Conservation (phyloP, 2,888 invertebrate species). For the Syritta pipiens region DNA sequence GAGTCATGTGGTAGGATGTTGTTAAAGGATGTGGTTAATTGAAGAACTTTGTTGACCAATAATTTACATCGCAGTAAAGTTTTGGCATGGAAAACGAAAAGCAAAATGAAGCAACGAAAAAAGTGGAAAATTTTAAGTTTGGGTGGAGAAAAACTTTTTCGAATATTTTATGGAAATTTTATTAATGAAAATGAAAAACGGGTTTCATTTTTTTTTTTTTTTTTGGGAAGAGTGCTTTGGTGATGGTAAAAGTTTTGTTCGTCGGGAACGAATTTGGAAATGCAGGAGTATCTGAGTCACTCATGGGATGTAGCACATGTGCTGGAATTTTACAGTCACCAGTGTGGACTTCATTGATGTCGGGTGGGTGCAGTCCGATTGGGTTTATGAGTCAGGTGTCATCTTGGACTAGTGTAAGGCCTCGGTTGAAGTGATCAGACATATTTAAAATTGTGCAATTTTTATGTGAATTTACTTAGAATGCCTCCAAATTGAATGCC, state of each 20-base stretch:
- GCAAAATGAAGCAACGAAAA: background rate
- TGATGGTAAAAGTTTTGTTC: constrained; percentile 5
- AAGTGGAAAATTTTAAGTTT: background rate
- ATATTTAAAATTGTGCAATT: too few species aligned
- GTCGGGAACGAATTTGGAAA: too few species aligned
- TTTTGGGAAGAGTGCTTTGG: background rate
- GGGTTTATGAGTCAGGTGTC: too few species aligned
- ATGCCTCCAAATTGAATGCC: too few species aligned
- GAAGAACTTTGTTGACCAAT: constrained; percentile 54
- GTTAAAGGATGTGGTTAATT: constrained; percentile 63
- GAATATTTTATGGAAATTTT: constrained; percentile 16
- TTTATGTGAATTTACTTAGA: too few species aligned
- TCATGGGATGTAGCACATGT: too few species aligned
- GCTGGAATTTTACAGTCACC: too few species aligned
- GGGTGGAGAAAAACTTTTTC: background rate
- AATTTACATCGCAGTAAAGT: constrained; percentile 31
- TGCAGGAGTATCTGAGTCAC: too few species aligned
- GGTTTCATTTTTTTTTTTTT: background rate
- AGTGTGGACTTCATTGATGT: too few species aligned
- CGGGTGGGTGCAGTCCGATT: too few species aligned
- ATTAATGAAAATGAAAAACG: background rate
- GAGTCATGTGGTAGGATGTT: constrained; percentile 58
- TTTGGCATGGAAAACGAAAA: background rate
- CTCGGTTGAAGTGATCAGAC: too few species aligned
- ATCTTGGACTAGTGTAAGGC: too few species aligned